Evolutionary conservation across 2,888 invertebrate species (phyloP).

Genomic region (Pyrrhia umbra): DNA sequence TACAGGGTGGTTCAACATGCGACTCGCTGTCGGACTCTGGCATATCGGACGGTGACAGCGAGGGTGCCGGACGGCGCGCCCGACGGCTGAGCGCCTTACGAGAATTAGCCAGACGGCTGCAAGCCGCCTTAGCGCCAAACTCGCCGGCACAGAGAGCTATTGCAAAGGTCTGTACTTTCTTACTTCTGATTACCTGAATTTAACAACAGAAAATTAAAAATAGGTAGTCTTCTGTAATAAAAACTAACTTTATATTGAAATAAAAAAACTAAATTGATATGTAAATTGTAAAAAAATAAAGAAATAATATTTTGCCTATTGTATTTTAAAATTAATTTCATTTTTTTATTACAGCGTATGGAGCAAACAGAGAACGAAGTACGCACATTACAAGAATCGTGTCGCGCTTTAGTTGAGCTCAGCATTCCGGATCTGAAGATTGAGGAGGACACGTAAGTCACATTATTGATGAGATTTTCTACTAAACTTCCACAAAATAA

Average conservation of each 20-base stretch:
- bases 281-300: no score
- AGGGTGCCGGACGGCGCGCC: slow-evolving; percentile 92
- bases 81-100: slow-evolving; percentile 92
- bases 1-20: slow-evolving; percentile 87
- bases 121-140: slow-evolving; percentile 92
- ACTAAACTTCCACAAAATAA: background rate
- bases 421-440: slow-evolving; percentile 85
- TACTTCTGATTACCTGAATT: background rate
- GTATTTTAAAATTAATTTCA: background rate
- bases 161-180: slow-evolving; percentile 85
- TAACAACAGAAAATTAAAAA: no score
- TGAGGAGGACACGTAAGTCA: slow-evolving; percentile 81
- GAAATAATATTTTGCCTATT: no score
- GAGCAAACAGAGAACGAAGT: slow-evolving; percentile 93
- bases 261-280: no score
- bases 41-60: slow-evolving; percentile 94
- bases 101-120: slow-evolving; percentile 92
- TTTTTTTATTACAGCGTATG: slow-evolving; percentile 87
- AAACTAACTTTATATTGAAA: no score
- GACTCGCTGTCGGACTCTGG: slow-evolving; percentile 94
- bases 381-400: slow-evolving; percentile 92
- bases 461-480: no score
- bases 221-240: no score
- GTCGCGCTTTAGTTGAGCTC: slow-evolving; percentile 90
- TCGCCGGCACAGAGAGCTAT: slow-evolving; percentile 92